These are phyloP conservation scores for Nesidiocoris tenuis DNA, from an alignment of 2,888 invertebrate species.

Conservation along the genomic window DNA sequence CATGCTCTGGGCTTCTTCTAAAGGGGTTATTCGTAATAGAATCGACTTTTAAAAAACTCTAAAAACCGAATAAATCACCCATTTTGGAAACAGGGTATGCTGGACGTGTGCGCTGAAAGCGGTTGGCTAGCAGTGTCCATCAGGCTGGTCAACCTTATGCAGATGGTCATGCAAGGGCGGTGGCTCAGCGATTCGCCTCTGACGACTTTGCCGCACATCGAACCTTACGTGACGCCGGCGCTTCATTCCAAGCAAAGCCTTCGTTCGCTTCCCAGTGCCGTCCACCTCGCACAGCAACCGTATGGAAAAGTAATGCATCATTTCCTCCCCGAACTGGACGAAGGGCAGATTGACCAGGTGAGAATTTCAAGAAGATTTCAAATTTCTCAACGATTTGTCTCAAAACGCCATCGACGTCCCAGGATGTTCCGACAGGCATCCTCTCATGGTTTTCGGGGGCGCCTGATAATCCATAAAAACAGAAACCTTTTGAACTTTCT, in stretches of 20 bases:
- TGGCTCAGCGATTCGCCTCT: constrained; percentile 78
- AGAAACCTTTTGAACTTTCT: too few species aligned
- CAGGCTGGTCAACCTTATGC: constrained; percentile 74
- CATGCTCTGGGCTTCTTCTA: too few species aligned
- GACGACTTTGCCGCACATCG: constrained; percentile 74
- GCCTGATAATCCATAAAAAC: too few species aligned
- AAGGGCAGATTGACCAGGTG: constrained; percentile 70
- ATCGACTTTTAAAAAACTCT: too few species aligned
- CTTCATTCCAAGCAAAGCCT: constrained; percentile 54
- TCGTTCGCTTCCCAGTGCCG: constrained; percentile 61
- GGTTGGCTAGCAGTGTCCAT: constrained; percentile 86
- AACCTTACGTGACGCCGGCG: constrained; percentile 59
- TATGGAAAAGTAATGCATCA: constrained; percentile 64
- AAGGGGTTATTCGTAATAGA: too few species aligned
- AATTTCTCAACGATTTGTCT: too few species aligned
- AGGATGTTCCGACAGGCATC: too few species aligned
- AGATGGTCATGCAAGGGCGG: constrained; percentile 87
- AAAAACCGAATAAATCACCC: too few species aligned
- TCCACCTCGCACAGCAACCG: constrained; percentile 63
- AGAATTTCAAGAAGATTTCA: too few species aligned
- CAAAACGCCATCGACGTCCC: too few species aligned
- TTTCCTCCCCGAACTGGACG: constrained; percentile 66
- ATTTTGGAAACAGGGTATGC: constrained; percentile 75
- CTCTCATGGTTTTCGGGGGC: too few species aligned
- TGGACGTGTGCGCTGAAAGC: constrained; percentile 86